Percentiles rank a stretch among this genome's conserved stretches.
Conservation (phyloP, 2,888 invertebrate species). For the Frankliniella intonsa region DNA sequence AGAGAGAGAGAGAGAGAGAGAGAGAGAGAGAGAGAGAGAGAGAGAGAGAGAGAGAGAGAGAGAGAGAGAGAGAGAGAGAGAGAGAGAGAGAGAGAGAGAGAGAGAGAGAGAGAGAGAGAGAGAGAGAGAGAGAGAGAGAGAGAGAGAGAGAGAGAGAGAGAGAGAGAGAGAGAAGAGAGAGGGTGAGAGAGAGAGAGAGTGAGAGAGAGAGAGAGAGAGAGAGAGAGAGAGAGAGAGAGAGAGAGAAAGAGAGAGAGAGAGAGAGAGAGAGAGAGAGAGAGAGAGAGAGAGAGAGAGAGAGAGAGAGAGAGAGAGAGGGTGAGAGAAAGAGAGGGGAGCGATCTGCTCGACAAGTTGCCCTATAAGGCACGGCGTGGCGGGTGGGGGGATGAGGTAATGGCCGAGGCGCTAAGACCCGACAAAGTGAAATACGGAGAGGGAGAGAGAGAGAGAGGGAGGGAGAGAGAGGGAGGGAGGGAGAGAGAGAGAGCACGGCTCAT, state of each 20-base stretch:
- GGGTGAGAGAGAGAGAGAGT: background rate
- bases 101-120: background rate
- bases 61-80: too few relatives aligned
- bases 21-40: too few relatives aligned
- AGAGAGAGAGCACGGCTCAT: background rate
- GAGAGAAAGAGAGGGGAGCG: too few relatives aligned
- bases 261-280: slow-evolving; percentile 1
- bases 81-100: too few relatives aligned
- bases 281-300: background rate
- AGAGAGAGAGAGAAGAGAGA: background rate
- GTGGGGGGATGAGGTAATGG: too few relatives aligned
- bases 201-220: background rate
- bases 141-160: slow-evolving; percentile 1
- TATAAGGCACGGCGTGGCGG: too few relatives aligned
- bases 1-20: too few relatives aligned
- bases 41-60: too few relatives aligned
- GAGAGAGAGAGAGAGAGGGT: background rate
- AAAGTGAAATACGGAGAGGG: background rate
- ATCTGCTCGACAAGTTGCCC: too few relatives aligned
- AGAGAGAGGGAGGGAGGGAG: background rate
- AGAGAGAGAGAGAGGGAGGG: background rate
- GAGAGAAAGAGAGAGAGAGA: background rate
- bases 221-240: background rate
- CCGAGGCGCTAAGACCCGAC: background rate
- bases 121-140: background rate